These are phyloP conservation scores for Anguilla anguilla DNA, from an alignment of 2,797 vertebrate species.

Conservation along the genomic window DNA sequence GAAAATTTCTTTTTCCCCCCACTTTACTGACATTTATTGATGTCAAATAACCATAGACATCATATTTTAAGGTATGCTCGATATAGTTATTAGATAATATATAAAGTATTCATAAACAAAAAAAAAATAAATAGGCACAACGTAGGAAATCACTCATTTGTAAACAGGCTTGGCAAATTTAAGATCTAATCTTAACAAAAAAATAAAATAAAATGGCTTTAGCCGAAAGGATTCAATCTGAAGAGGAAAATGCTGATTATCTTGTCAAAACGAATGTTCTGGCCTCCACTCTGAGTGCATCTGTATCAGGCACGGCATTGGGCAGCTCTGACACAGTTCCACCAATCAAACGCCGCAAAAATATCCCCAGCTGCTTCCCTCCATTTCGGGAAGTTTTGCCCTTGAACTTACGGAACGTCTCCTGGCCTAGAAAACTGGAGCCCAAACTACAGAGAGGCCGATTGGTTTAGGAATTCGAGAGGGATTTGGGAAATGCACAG, in stretches of 20 bases:
- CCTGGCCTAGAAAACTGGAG: background rate
- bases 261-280: background rate
- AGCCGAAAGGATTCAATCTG: background rate
- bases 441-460: background rate
- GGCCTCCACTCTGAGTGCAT: background rate
- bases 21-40: background rate
- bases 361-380: background rate
- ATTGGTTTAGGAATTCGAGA: background rate
- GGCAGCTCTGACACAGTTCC: background rate
- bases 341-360: background rate
- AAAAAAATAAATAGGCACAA: background rate
- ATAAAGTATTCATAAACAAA: background rate
- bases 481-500: background rate
- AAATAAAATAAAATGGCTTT: background rate
- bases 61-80: background rate
- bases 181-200: background rate
- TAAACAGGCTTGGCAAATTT: background rate
- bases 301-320: background rate
- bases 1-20: background rate
- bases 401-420: background rate
- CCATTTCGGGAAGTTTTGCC: background rate
- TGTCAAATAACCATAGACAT: background rate
- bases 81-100: background rate
- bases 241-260: conserved; percentile 1
- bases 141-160: background rate